Evolutionary conservation across 2,888 invertebrate genomes (phyloP), one percentile per base, ranked within the genome.

Genomic region (Sesia apiformis): DNA sequence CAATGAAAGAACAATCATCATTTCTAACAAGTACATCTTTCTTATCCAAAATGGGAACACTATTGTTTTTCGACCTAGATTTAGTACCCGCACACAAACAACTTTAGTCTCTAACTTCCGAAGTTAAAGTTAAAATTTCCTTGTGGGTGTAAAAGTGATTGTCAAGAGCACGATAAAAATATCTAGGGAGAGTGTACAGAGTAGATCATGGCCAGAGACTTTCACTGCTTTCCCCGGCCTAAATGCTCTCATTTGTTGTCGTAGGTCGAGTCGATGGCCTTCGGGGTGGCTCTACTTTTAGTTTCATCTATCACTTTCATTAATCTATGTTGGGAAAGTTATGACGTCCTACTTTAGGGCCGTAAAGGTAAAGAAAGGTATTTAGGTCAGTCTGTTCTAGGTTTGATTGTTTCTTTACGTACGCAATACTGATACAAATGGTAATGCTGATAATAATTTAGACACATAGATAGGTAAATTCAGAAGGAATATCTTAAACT

Each of bases 181-280:
- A 70, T 70, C 72, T 76, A 74, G 74, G 80, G 70, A 79, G 79
- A 83, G 81, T 76, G 76, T 69, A 60, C 67, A 74, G 78, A 81
- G 78, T 81, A 81, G 78, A 81, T 84, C 81, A 81, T 72, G 83
- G 81, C 74, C 81, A 79, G 74, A 51, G 61, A 81, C 86, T 87
- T 86, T 87, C 86, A 75, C 85, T 78, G 70, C 79, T 88, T 87
- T 87, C 87, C 76, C 79, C 59, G 83, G 76, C 86, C 82, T 75
- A 81, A 78, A 75, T 80, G 62, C 58, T 66, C 57, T 66, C 56
- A 57, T 60, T 66, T 68, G 67, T 78, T 81, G 81, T 77, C 72
- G 80, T 78, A 84, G 84, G 86, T 82, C 79, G 72, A 70, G 70
- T 63, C 57, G 72, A 54, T 62, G 81, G 73, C 87, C 85, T 84